These are phyloP conservation scores for Leptoteleia sp. DNA, from an alignment of 1,140 invertebrate genomes.

Conservation along the genomic window DNA sequence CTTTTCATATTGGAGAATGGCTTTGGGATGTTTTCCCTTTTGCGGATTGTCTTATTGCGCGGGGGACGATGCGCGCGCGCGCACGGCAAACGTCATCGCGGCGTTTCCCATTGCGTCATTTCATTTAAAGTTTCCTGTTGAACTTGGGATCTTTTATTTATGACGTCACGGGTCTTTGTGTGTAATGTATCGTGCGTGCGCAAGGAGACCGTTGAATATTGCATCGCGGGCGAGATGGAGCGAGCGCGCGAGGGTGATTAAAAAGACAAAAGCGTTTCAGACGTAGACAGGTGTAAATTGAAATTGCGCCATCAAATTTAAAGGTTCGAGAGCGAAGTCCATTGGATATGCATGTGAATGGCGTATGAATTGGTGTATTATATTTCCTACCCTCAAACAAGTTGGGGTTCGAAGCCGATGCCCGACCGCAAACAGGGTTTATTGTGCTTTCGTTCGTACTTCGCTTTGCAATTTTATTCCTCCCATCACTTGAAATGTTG, in stretches of 20 bases:
- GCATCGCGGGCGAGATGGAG: background rate
- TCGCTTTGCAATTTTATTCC: slow-evolving; percentile 62
- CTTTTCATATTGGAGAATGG: too few relatives aligned
- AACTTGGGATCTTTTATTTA: slow-evolving; percentile 22
- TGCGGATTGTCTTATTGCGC: too few relatives aligned
- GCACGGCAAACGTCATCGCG: too few relatives aligned
- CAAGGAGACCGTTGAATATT: slow-evolving; percentile 25
- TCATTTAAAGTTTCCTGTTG: slow-evolving; percentile 32
- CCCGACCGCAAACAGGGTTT: slow-evolving; percentile 60
- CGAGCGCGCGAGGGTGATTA: slow-evolving; percentile 22
- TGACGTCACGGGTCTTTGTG: slow-evolving; percentile 2
- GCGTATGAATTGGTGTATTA: slow-evolving; percentile 62
- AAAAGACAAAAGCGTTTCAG: slow-evolving; percentile 35
- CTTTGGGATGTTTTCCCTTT: too few relatives aligned
- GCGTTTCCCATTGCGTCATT: slow-evolving; percentile 22
- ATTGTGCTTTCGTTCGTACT: slow-evolving; percentile 60
- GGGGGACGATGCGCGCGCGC: too few relatives aligned
- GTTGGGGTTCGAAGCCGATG: slow-evolving; percentile 57
- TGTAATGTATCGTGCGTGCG: slow-evolving; percentile 6
- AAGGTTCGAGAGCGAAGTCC: slow-evolving; percentile 34
- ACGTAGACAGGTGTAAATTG: slow-evolving; percentile 54
- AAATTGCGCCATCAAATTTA: slow-evolving; percentile 57
- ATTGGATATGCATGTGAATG: slow-evolving; percentile 60
- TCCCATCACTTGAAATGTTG: slow-evolving; percentile 58
- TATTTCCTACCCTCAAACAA: slow-evolving; percentile 61